phyloP scores from a whole-genome alignment of 2,113 vertebrate species.

The Nestor notabilis region DNA sequence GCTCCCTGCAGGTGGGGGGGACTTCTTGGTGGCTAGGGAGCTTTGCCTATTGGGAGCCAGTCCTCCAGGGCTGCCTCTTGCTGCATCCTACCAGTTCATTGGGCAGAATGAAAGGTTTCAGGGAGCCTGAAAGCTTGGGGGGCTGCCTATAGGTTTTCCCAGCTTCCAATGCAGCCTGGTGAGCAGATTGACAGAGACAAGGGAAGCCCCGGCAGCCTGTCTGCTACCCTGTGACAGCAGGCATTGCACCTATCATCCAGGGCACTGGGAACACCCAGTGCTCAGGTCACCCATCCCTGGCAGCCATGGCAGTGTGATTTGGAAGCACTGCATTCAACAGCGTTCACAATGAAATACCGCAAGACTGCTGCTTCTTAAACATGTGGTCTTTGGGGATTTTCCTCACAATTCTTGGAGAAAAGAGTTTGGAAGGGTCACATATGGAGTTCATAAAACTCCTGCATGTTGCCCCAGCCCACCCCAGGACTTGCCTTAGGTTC shows the following conservation, averaged over 20 bases:
- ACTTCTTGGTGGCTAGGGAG: background rate
- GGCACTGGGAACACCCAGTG: background rate
- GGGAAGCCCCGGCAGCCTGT: background rate
- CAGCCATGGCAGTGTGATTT: rapidly evolving
- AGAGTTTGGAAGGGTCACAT: background rate
- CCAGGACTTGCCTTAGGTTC: background rate
- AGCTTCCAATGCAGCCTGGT: background rate
- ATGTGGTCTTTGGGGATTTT: background rate
- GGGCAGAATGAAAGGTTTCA: background rate
- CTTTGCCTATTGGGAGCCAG: background rate
- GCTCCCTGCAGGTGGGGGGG: background rate
- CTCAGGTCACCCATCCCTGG: background rate
- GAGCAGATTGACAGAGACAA: background rate
- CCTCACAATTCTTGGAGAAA: background rate
- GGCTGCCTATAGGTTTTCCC: background rate
- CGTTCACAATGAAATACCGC: background rate
- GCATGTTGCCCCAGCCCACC: background rate
- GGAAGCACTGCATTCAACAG: background rate
- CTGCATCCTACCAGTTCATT: background rate
- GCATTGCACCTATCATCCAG: background rate
- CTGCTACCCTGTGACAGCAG: background rate
- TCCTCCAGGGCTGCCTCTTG: background rate
- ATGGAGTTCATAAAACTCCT: background rate
- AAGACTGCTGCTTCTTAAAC: background rate
- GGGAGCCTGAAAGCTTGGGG: background rate